Percentiles rank a stretch among this genome's conserved stretches.
These are phyloP conservation scores for Danionella cerebrum DNA, from an alignment of 2,113 vertebrate genomes.

Conservation along the genomic window DNA sequence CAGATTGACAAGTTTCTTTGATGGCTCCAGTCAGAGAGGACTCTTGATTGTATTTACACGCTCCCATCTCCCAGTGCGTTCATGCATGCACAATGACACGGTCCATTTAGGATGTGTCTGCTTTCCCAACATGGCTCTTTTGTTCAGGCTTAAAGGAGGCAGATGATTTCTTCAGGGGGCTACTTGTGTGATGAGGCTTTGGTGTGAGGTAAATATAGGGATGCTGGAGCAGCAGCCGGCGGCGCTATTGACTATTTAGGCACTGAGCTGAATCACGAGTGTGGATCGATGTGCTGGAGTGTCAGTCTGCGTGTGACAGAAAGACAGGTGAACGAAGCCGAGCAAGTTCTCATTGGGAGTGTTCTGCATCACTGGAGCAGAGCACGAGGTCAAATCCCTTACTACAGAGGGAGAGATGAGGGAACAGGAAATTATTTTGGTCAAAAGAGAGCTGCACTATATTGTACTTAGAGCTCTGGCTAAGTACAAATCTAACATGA, in stretches of 20 bases:
- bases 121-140: background rate
- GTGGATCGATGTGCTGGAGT: conserved; percentile 18
- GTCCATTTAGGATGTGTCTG: conserved; percentile 10
- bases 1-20: background rate
- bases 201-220: background rate
- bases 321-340: conserved; percentile 25
- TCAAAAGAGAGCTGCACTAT: background rate
- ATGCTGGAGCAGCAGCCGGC: background rate
- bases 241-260: conserved; percentile 33
- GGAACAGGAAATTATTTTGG: background rate
- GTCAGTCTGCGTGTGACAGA: background rate
- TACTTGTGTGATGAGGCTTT: background rate
- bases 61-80: background rate
- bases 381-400: conserved; percentile 30
- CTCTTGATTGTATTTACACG: background rate
- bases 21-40: conserved; percentile 6
- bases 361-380: conserved; percentile 39
- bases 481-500: conserved; percentile 11
- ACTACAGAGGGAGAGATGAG: conserved; percentile 11
- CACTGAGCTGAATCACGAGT: conserved; percentile 9
- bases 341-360: conserved; percentile 26
- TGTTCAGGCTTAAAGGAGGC: background rate
- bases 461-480: background rate
- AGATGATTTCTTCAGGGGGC: background rate
- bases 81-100: conserved; percentile 8